A percentile compares a stretch with the other conserved stretches of the same genome.
Conservation (phyloP, 2,113 vertebrate genomes). For the Notothenia coriiceps region DNA sequence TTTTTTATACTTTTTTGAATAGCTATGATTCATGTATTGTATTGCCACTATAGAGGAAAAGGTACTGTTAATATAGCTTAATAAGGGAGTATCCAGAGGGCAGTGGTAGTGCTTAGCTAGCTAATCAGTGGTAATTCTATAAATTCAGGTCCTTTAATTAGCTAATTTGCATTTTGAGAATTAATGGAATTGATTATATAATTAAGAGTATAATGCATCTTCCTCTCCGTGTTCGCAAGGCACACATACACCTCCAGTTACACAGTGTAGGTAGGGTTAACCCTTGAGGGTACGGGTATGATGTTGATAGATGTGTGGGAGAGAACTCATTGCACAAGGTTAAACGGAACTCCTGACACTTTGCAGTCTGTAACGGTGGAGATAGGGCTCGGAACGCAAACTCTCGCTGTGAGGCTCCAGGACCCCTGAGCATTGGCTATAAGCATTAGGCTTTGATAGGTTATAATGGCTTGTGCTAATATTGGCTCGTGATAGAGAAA, state of each 20-base stretch:
- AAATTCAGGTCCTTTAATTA: conserved; percentile 84
- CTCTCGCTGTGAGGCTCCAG: conserved; percentile 51
- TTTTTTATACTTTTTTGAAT: conserved; percentile 38
- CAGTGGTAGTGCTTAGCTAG: conserved; percentile 75
- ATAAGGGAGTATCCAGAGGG: conserved; percentile 72
- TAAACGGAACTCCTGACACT: conserved; percentile 72
- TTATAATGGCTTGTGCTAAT: conserved; percentile 76
- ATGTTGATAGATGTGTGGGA: conserved; percentile 51
- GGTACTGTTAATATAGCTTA: conserved; percentile 73
- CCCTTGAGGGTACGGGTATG: conserved; percentile 42
- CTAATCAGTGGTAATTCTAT: conserved; percentile 85
- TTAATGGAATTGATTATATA: conserved; percentile 86
- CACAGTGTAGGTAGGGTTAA: conserved; percentile 29
- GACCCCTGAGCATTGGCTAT: conserved; percentile 62
- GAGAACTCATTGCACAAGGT: conserved; percentile 69
- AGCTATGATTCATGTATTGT: conserved; percentile 50
- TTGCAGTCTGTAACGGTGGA: conserved; percentile 63
- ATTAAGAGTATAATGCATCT: conserved; percentile 81
- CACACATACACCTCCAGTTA: conserved; percentile 6
- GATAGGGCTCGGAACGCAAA: conserved; percentile 57
- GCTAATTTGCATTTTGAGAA: conserved; percentile 84
- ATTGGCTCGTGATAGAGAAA: conserved; percentile 72
- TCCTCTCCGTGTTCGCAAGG: conserved; percentile 56
- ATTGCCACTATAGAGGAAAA: conserved; percentile 52
- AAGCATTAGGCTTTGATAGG: conserved; percentile 75